Evolutionary conservation across 2,888 invertebrate species (phyloP).

Genomic region (Trilocha varians): DNA sequence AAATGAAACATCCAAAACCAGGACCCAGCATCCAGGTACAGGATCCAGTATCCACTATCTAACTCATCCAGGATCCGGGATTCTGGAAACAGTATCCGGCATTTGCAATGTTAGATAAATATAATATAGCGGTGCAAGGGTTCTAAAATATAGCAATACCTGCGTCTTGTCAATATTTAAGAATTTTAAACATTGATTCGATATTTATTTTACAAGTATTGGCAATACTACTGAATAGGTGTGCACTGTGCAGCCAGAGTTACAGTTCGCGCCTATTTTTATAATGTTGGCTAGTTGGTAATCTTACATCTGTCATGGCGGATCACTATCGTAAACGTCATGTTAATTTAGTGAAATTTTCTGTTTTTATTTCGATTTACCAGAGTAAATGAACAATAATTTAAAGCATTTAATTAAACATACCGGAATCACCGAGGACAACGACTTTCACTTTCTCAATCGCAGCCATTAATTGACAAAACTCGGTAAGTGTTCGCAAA

Average conservation of each 20-base stretch:
- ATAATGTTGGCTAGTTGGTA: conserved; percentile 30
- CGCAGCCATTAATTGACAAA: conserved; percentile 77
- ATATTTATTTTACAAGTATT: too few relatives aligned
- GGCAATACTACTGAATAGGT: conserved; percentile 9
- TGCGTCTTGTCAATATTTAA: too few relatives aligned
- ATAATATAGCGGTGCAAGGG: too few relatives aligned
- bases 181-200: too few relatives aligned
- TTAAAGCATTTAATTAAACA: conserved; percentile 3
- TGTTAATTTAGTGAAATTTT: conserved; percentile 21
- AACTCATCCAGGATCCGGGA: too few relatives aligned
- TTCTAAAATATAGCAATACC: too few relatives aligned
- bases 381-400: conserved; percentile 1
- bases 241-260: conserved; percentile 32
- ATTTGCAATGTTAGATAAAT: too few relatives aligned
- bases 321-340: conserved; percentile 44
- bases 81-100: too few relatives aligned
- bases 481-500: conserved; percentile 35
- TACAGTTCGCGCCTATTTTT: conserved; percentile 9
- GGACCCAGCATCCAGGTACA: too few relatives aligned
- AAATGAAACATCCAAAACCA: too few relatives aligned
- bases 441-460: conserved; percentile 93
- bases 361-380: conserved; percentile 9
- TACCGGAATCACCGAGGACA: conserved; percentile 93
- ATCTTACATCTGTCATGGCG: conserved; percentile 49
- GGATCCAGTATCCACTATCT: too few relatives aligned